A percentile compares a stretch with the other conserved stretches of the same genome.
These are phyloP conservation scores for Semaprochilodus insignis DNA, from an alignment of 2,797 vertebrate species.

Conservation along the genomic window DNA sequence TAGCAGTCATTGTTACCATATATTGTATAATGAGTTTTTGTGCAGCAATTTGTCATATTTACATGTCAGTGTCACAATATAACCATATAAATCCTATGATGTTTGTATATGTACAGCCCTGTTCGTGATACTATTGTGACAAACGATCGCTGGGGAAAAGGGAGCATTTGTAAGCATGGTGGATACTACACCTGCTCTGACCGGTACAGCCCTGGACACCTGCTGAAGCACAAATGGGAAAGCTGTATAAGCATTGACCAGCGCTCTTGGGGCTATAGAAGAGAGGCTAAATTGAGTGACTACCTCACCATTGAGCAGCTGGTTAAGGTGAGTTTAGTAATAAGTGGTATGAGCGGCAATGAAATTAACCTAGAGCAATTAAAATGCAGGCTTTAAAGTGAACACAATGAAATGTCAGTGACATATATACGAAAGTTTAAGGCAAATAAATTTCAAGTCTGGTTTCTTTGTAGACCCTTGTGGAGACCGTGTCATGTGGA, in stretches of 20 bases:
- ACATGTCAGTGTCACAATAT: not conserved
- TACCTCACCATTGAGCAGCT: conserved; percentile 86
- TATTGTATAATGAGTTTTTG: too few species aligned
- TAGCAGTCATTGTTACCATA: not conserved
- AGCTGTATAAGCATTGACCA: conserved; percentile 96
- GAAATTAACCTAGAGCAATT: not conserved
- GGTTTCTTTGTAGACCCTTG: conserved; percentile 80
- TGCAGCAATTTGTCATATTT: too few species aligned
- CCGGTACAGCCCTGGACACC: conserved; percentile 90
- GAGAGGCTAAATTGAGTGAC: conserved; percentile 84
- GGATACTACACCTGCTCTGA: conserved; percentile 94
- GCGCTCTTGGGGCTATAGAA: conserved; percentile 91
- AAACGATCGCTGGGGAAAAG: conserved; percentile 93
- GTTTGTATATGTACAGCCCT: conserved; percentile 77
- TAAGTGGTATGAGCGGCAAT: not conserved
- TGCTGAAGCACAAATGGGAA: conserved; percentile 94
- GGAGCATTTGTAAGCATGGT: conserved; percentile 87
- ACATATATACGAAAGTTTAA: not conserved
- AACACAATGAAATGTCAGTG: not conserved
- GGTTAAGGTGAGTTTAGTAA: conserved; percentile 76
- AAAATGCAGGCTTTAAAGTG: not conserved
- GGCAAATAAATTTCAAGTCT: not conserved
- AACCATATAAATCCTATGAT: not conserved
- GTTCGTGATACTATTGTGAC: conserved; percentile 93
- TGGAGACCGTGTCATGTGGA: conserved; percentile 92